These are phyloP conservation scores for Montifringilla adamsi DNA, from an alignment of 2,113 vertebrate species.

Conservation along the genomic window DNA sequence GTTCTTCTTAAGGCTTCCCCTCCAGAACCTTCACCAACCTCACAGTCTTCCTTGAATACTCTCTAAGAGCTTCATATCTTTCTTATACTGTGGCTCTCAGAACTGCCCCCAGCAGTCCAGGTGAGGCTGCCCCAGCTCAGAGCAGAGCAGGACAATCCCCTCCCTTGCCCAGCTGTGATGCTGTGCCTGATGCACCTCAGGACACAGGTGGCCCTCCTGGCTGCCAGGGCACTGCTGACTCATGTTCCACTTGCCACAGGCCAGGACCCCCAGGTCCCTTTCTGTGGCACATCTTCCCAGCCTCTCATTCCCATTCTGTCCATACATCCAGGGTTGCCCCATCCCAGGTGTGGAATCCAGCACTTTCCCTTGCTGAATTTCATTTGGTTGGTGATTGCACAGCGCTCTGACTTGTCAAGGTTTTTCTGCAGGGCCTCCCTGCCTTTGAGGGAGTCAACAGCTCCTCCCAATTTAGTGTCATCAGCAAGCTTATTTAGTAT, in stretches of 20 bases:
- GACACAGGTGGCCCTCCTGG: not conserved
- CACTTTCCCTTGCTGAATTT: not conserved
- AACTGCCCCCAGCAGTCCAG: not conserved
- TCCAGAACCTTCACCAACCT: not conserved
- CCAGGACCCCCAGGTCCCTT: not conserved
- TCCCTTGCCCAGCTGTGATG: accelerated
- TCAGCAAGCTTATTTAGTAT: not conserved
- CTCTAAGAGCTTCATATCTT: not conserved
- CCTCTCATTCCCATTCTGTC: not conserved
- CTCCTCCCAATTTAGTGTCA: not conserved
- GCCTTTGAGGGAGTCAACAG: not conserved
- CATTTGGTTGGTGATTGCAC: accelerated
- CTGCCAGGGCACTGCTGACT: not conserved
- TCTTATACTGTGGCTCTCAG: not conserved
- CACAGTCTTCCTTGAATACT: not conserved
- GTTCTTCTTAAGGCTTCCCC: not conserved
- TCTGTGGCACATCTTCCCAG: too few species aligned
- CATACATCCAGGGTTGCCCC: too few species aligned
- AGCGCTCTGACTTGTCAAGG: not conserved
- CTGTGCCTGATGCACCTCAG: not conserved
- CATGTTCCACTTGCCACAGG: accelerated
- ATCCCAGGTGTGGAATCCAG: not conserved
- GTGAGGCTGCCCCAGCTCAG: not conserved
- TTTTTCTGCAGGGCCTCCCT: not conserved
- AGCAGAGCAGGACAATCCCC: not conserved